These are phyloP conservation scores for Anolis carolinensis DNA, from an alignment of 2,113 vertebrate species.

Conservation along the genomic window DNA sequence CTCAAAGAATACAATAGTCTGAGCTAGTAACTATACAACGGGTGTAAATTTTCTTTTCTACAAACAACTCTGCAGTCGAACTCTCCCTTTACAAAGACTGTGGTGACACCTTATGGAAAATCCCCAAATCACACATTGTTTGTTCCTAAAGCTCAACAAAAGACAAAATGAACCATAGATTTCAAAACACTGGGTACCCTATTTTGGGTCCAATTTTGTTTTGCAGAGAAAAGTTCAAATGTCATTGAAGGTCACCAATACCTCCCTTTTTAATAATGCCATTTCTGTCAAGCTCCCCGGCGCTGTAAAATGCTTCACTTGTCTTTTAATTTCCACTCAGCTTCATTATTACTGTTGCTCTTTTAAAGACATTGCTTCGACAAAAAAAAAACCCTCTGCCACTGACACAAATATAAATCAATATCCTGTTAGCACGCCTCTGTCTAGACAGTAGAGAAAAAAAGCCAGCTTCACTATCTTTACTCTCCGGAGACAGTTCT, in stretches of 20 bases:
- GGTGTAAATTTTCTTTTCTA: not conserved
- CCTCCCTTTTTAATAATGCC: constrained; percentile 25
- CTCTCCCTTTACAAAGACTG: no score
- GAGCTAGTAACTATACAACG: not conserved
- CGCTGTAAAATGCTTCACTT: constrained; percentile 31
- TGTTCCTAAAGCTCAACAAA: not conserved
- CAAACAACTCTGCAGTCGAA: not conserved
- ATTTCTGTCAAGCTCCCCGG: constrained; percentile 31
- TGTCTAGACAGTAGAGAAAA: no score
- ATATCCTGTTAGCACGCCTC: constrained; percentile 15
- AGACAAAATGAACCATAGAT: not conserved
- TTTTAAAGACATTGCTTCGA: constrained; percentile 22
- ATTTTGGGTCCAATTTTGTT: constrained; percentile 40
- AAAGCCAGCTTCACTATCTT: no score
- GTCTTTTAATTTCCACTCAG: constrained; percentile 6
- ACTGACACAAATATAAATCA: constrained; percentile 42
- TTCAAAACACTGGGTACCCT: constrained; percentile 2
- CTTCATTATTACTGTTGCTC: constrained; percentile 2
- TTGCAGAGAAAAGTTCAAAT: constrained; percentile 28
- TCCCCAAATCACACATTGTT: not conserved
- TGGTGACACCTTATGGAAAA: not conserved
- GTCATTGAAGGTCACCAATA: constrained; percentile 14
- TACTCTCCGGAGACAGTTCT: no score
- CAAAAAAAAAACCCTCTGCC: constrained; percentile 3
- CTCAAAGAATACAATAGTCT: not conserved